Evolutionary conservation across 1,140 invertebrate genomes (phyloP).

Genomic region (Dendroctonus ponderosae): DNA sequence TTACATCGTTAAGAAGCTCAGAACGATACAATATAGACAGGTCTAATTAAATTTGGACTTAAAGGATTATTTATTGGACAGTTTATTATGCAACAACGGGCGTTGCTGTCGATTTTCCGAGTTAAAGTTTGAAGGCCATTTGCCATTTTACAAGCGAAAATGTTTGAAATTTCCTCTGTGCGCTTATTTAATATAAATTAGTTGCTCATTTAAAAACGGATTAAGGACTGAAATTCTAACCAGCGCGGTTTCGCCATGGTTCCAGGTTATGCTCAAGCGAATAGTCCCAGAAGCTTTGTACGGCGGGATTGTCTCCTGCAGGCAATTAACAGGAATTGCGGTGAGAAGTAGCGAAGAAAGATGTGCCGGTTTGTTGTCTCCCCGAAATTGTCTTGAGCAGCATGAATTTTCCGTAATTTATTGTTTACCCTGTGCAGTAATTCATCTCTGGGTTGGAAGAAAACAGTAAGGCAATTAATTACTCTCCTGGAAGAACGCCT

Average conservation of each 20-base stretch:
- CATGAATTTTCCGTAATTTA: slow-evolving; percentile 31
- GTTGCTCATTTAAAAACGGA: too few species aligned
- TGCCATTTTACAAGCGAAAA: too few species aligned
- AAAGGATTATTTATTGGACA: too few species aligned
- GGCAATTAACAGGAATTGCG: slow-evolving; percentile 30
- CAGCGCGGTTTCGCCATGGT: not conserved
- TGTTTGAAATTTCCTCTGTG: too few species aligned
- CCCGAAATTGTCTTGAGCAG: slow-evolving; percentile 23
- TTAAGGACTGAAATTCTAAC: too few species aligned
- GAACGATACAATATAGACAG: too few species aligned
- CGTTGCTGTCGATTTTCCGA: too few species aligned
- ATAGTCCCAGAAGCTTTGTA: slow-evolving; percentile 23
- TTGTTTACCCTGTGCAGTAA: slow-evolving; percentile 16
- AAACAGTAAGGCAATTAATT: slow-evolving; percentile 19
- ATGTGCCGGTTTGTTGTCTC: slow-evolving; percentile 29
- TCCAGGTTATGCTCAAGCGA: slow-evolving; percentile 18
- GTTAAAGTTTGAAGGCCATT: too few species aligned
- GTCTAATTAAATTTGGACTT: too few species aligned
- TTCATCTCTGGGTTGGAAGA: slow-evolving; percentile 4
- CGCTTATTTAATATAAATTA: too few species aligned
- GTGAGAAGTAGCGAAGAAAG: slow-evolving; percentile 29
- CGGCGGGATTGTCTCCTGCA: slow-evolving; percentile 12
- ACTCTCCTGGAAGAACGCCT: not conserved
- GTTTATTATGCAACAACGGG: too few species aligned
- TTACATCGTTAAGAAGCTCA: too few species aligned